Percentiles rank a stretch among this genome's conserved stretches.
Evolutionary conservation across 1,140 invertebrate genomes (phyloP).

Genomic region (Eriosoma lanigerum): DNA sequence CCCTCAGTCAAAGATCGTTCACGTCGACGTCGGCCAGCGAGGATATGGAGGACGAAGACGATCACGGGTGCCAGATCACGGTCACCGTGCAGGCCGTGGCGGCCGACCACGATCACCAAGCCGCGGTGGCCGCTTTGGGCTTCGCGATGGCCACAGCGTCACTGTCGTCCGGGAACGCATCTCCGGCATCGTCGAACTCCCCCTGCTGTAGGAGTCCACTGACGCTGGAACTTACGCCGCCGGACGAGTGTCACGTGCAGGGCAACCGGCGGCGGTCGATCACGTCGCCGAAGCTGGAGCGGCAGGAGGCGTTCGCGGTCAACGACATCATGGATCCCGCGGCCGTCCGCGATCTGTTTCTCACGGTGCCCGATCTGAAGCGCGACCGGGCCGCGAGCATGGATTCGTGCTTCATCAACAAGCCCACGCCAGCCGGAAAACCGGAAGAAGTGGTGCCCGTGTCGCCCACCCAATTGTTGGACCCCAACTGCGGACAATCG

Average conservation of each 20-base stretch:
- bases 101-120: too few species aligned
- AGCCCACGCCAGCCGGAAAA: conserved; percentile 68
- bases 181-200: conserved; percentile 55
- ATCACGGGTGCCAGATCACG: conserved; percentile 20
- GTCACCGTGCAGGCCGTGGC: neutral
- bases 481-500: conserved; percentile 54
- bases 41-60: conserved; percentile 43
- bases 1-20: conserved; percentile 22
- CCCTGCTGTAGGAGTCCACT: conserved; percentile 48
- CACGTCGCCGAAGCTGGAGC: conserved; percentile 66
- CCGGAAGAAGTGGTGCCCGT: conserved; percentile 69
- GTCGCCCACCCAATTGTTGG: conserved; percentile 62
- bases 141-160: neutral
- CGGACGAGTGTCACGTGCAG: conserved; percentile 56
- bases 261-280: conserved; percentile 58
- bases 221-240: conserved; percentile 45
- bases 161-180: neutral
- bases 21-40: conserved; percentile 51
- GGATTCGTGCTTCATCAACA: conserved; percentile 76
- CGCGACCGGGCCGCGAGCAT: conserved; percentile 81
- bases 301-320: conserved; percentile 75
- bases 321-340: conserved; percentile 59
- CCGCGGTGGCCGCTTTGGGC: conserved; percentile 48
- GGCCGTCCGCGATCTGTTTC: conserved; percentile 72
- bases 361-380: conserved; percentile 78